Evolutionary conservation across 2,113 vertebrate genomes (phyloP).

Genomic region (Caretta caretta): DNA sequence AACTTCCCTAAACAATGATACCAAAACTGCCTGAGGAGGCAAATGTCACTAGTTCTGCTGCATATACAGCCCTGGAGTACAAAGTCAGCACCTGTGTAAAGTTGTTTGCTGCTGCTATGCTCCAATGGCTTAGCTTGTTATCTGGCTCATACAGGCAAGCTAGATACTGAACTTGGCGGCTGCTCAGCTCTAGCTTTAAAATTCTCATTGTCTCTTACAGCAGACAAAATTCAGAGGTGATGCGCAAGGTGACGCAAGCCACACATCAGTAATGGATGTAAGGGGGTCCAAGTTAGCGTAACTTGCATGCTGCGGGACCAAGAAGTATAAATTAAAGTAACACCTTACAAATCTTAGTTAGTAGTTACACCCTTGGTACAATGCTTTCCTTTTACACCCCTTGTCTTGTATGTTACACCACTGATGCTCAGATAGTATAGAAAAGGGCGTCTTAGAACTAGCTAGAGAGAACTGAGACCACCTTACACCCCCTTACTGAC

Average conservation of each 20-base stretch:
- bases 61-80: neutral
- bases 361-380: no score
- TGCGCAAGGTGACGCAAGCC: neutral
- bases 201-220: constrained; percentile 25
- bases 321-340: neutral
- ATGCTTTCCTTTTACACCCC: neutral
- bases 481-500: neutral
- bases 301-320: neutral
- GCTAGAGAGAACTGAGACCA: neutral
- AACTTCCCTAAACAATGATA: neutral
- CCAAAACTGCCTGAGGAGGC: neutral
- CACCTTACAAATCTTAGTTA: neutral
- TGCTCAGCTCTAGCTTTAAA: constrained; percentile 21
- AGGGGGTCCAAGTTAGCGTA: neutral
- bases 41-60: neutral
- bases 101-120: constrained; percentile 21
- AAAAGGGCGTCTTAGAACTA: neutral
- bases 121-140: constrained; percentile 49
- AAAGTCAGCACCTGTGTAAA: constrained; percentile 22
- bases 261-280: neutral
- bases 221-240: neutral
- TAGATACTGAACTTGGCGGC: constrained; percentile 29
- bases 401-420: neutral
- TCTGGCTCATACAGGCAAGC: constrained; percentile 42
- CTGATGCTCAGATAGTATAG: neutral